Conservation (phyloP, 2,113 vertebrate species). For the Lepisosteus osseus region DNA sequence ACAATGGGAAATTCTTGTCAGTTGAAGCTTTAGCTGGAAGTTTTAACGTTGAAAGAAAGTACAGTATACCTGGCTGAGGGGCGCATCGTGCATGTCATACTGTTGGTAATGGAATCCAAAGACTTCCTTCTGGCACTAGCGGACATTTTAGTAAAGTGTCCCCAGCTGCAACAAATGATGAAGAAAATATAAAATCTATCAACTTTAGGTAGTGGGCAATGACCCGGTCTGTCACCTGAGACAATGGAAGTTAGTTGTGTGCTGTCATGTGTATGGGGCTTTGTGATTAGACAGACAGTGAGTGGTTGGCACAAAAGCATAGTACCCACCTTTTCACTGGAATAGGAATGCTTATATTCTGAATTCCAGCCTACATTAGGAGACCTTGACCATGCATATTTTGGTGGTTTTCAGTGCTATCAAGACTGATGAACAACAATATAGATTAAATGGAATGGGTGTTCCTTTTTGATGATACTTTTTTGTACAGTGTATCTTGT, state of each 20-base stretch:
- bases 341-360: no score
- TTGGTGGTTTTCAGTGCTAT: neutral
- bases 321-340: neutral
- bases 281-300: constrained; percentile 65
- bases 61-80: no score
- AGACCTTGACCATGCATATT: neutral
- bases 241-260: constrained; percentile 73
- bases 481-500: no score
- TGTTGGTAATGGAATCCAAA: constrained; percentile 60
- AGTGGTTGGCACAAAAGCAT: constrained; percentile 8
- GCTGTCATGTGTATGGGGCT: constrained; percentile 67
- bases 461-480: no score
- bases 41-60: no score
- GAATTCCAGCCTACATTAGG: neutral
- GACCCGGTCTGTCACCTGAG: constrained; percentile 70
- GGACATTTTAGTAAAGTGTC: constrained; percentile 73
- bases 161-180: constrained; percentile 69
- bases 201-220: constrained; percentile 75
- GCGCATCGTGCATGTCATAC: constrained; percentile 7
- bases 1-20: no score
- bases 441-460: no score
- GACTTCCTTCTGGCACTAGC: constrained; percentile 54
- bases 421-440: no score
- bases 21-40: no score
- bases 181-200: constrained; percentile 78